phyloP scores from a whole-genome alignment of 2,888 invertebrate genomes.

The Drosophila borealis region DNA sequence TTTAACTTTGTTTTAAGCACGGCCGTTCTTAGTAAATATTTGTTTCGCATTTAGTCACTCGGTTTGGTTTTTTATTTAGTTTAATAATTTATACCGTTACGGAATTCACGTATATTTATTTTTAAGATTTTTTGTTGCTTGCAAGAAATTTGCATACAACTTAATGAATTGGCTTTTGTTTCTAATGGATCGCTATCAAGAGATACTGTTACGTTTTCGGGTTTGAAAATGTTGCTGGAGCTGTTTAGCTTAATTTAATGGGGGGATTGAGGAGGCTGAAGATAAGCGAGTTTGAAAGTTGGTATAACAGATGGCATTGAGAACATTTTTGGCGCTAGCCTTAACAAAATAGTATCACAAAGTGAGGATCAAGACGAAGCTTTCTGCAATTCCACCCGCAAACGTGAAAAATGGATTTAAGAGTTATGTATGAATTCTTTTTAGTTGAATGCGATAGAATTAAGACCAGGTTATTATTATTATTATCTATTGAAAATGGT shows the following conservation, averaged over 20 bases:
- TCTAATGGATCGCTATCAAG: slow-evolving; percentile 8
- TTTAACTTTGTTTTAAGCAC: neutral
- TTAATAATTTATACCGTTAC: slow-evolving; percentile 4
- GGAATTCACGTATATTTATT: slow-evolving; percentile 10
- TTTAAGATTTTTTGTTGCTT: slow-evolving; percentile 4
- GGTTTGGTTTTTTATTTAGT: neutral
- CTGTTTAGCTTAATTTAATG: neutral
- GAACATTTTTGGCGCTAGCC: neutral
- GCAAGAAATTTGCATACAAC: slow-evolving; percentile 42
- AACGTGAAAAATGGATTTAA: too few species aligned
- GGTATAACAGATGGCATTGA: slow-evolving; percentile 9
- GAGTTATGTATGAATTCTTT: too few species aligned
- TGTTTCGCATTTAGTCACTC: neutral
- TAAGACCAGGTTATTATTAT: too few species aligned
- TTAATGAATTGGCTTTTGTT: slow-evolving; percentile 12
- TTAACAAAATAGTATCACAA: neutral
- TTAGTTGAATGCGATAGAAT: too few species aligned
- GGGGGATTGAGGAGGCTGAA: neutral
- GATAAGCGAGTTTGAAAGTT: neutral
- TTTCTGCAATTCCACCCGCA: too few species aligned
- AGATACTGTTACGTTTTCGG: neutral
- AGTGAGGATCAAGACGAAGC: neutral
- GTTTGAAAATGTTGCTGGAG: neutral
- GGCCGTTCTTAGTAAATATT: slow-evolving; percentile 1
- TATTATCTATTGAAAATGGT: too few species aligned